These are phyloP conservation scores for Xylophagus ater DNA, from an alignment of 2,888 invertebrate species.

Conservation along the genomic window DNA sequence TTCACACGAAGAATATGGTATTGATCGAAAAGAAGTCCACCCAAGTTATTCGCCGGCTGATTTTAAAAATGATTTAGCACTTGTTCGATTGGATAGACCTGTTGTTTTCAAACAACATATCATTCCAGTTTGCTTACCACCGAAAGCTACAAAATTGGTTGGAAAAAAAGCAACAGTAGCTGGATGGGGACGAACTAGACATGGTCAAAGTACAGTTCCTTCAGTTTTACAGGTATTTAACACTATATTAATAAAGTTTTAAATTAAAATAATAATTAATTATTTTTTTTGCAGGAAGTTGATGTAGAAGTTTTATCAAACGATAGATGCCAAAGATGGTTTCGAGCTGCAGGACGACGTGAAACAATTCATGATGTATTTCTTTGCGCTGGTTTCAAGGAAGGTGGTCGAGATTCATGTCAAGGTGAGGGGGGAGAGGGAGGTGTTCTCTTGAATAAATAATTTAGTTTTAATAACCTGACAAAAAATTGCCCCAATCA, in stretches of 20 bases:
- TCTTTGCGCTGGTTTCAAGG: slow-evolving; percentile 86
- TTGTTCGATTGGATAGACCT: slow-evolving; percentile 66
- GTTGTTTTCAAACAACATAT: slow-evolving; percentile 88
- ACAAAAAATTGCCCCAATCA: too few relatives aligned
- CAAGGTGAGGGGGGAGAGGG: too few relatives aligned
- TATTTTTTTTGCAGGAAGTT: slow-evolving; percentile 49
- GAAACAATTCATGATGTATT: slow-evolving; percentile 92
- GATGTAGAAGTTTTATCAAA: slow-evolving; percentile 81
- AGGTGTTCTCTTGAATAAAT: too few relatives aligned
- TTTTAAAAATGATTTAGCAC: slow-evolving; percentile 81
- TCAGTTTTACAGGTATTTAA: slow-evolving; percentile 56
- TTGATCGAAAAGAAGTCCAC: slow-evolving; percentile 84
- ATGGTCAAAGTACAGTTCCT: slow-evolving; percentile 80
- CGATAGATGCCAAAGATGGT: slow-evolving; percentile 86
- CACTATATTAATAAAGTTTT: not conserved
- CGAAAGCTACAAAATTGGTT: slow-evolving; percentile 61
- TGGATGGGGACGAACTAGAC: slow-evolving; percentile 85
- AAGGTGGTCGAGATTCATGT: slow-evolving; percentile 65
- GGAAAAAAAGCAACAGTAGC: slow-evolving; percentile 86
- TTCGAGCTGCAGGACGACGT: slow-evolving; percentile 74
- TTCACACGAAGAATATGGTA: slow-evolving; percentile 76
- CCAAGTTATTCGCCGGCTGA: slow-evolving; percentile 83
- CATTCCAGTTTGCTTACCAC: slow-evolving; percentile 81
- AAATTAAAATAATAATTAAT: not conserved
- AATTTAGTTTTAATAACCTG: too few relatives aligned